These are phyloP conservation scores for Eriocheir sinensis DNA, from an alignment of 1,140 invertebrate species.

Conservation along the genomic window DNA sequence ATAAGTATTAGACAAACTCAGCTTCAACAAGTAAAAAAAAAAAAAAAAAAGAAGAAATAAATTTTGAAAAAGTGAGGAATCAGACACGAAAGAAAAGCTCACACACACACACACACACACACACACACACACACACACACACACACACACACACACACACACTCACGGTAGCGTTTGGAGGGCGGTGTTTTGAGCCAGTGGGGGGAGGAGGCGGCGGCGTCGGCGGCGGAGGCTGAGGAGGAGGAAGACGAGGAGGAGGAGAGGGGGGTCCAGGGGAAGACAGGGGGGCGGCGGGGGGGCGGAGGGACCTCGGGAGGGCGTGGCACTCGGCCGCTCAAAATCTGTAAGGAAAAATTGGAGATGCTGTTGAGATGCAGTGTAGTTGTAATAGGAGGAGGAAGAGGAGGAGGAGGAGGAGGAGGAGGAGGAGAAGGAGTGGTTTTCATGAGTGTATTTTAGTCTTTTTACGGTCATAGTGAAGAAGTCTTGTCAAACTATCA, in stretches of 20 bases:
- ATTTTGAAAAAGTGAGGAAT: too few relatives aligned
- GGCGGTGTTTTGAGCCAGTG: background rate
- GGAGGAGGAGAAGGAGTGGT: background rate
- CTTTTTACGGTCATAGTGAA: too few relatives aligned
- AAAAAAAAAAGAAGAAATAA: too few relatives aligned
- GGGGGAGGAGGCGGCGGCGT: background rate
- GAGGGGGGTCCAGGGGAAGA: too few relatives aligned
- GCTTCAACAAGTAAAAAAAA: too few relatives aligned
- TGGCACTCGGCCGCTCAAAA: background rate
- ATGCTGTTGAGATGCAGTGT: background rate
- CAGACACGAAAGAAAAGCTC: too few relatives aligned
- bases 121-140: too few relatives aligned
- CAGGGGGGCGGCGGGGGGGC: background rate
- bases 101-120: too few relatives aligned
- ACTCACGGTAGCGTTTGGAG: constrained; percentile 45
- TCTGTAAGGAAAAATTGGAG: too few relatives aligned
- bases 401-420: background rate
- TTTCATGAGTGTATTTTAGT: background rate
- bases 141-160: too few relatives aligned
- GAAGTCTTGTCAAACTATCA: too few relatives aligned
- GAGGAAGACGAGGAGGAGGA: background rate
- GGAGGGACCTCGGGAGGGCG: background rate
- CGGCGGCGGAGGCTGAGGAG: background rate
- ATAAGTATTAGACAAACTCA: too few relatives aligned
- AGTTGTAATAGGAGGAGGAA: background rate